Conservation (phyloP, 2,113 vertebrate genomes). For the Sinosuthora webbiana region DNA sequence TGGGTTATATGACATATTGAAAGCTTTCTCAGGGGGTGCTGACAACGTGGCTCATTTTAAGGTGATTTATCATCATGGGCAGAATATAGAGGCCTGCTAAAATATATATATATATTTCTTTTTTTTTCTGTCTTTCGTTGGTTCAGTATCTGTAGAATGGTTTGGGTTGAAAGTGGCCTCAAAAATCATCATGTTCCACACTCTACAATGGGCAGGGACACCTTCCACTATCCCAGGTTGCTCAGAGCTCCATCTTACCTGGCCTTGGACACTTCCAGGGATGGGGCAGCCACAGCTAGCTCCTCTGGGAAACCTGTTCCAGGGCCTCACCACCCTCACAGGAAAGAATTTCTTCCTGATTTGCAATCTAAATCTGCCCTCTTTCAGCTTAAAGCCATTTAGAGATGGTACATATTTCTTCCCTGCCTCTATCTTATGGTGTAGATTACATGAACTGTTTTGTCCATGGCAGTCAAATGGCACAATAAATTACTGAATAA, state of each 20-base stretch:
- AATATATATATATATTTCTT: no score
- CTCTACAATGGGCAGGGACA: not conserved
- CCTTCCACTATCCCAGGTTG: not conserved
- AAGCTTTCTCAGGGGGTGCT: not conserved
- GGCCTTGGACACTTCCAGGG: not conserved
- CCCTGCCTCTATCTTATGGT: not conserved
- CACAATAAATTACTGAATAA: not conserved
- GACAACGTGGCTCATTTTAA: not conserved
- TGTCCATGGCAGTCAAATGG: not conserved
- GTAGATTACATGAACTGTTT: not conserved
- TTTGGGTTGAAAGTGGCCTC: not conserved
- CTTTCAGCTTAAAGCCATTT: not conserved
- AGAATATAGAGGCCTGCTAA: not conserved
- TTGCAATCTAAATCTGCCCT: not conserved
- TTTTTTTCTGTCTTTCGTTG: accelerated
- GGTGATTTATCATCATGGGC: not conserved
- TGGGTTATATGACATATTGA: not conserved
- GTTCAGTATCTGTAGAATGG: not conserved
- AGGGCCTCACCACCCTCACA: accelerated
- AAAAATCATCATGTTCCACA: accelerated
- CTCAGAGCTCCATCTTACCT: not conserved
- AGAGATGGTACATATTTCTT: not conserved
- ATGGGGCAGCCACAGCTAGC: not conserved
- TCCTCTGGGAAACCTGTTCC: not conserved
- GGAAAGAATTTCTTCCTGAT: accelerated